phyloP scores from a whole-genome alignment of 2,113 vertebrate genomes.

The Empidonax alnorum region DNA sequence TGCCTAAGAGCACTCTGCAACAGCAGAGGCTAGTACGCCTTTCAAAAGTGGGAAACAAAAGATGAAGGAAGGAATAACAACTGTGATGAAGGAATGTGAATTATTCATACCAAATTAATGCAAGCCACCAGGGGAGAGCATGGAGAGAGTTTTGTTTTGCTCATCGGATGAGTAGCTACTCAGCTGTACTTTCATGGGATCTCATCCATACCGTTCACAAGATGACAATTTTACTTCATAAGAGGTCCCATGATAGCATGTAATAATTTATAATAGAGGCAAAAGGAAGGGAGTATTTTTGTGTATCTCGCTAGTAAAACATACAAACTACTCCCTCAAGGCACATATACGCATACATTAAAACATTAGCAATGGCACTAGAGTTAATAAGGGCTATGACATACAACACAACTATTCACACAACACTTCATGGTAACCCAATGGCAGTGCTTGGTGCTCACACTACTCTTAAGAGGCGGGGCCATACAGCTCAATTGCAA shows the following conservation, averaged over 20 bases:
- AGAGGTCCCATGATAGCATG: constrained; percentile 71
- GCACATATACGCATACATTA: constrained; percentile 67
- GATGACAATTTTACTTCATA: constrained; percentile 72
- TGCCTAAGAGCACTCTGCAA: background rate
- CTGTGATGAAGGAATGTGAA: constrained; percentile 60
- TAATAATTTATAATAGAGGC: constrained; percentile 77
- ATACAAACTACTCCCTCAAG: constrained; percentile 71
- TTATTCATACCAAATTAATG: constrained; percentile 70
- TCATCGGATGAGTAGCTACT: constrained; percentile 27
- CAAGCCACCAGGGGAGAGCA: background rate
- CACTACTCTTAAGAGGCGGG: background rate
- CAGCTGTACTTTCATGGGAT: constrained; percentile 51
- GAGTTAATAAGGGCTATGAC: constrained; percentile 72
- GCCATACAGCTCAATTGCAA: background rate
- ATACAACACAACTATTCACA: constrained; percentile 44
- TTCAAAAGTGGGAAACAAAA: constrained; percentile 24
- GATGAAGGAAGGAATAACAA: constrained; percentile 49
- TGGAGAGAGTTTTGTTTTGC: constrained; percentile 29
- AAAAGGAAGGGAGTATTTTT: constrained; percentile 69
- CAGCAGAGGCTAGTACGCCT: background rate
- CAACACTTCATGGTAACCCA: constrained; percentile 19
- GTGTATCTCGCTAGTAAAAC: constrained; percentile 70
- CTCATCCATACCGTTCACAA: constrained; percentile 57
- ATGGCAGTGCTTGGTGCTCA: background rate
- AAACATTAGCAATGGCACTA: constrained; percentile 69